These are phyloP conservation scores for Globicephala melas DNA, from an alignment of 2,113 vertebrate species.

Conservation along the genomic window DNA sequence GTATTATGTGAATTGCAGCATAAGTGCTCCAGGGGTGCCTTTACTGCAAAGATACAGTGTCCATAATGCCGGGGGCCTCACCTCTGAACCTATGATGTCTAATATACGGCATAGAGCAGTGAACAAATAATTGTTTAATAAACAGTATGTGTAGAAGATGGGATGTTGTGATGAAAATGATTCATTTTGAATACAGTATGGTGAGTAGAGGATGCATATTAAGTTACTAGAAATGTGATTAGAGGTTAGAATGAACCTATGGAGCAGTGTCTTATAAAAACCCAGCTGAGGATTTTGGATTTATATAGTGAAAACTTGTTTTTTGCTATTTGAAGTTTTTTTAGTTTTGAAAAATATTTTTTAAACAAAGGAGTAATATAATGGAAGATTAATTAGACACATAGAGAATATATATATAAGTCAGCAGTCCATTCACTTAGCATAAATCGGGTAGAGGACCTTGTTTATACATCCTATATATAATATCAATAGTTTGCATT, in stretches of 20 bases:
- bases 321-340: background rate
- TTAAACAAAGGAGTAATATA: background rate
- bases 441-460: too few relatives aligned
- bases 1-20: background rate
- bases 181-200: background rate
- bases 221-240: background rate
- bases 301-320: background rate
- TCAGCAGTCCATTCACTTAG: background rate
- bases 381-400: background rate
- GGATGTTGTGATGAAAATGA: background rate
- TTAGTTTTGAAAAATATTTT: background rate
- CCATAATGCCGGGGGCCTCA: background rate
- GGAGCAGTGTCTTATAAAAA: background rate
- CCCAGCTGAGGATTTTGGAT: background rate
- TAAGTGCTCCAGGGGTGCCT: accelerated
- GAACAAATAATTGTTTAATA: background rate
- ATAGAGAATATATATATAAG: background rate
- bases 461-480: background rate
- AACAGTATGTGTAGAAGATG: background rate
- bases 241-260: background rate
- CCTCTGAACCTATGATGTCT: background rate
- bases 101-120: background rate
- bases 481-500: background rate
- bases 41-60: background rate
- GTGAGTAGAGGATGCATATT: background rate